phyloP scores from a whole-genome alignment of 2,113 vertebrate species.

The Eira barbara region DNA sequence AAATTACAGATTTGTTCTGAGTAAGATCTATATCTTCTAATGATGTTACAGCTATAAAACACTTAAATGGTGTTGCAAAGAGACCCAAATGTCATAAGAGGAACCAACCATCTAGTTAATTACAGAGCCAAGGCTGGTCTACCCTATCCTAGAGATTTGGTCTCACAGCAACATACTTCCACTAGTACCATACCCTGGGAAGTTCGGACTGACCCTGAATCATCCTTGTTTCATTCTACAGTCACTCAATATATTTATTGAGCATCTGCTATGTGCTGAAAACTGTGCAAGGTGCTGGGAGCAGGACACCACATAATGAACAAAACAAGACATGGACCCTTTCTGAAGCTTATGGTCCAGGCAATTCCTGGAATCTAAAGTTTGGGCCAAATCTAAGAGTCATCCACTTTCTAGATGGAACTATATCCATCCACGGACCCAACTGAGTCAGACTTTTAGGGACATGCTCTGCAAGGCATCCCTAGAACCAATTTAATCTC shows the following conservation, averaged over 20 bases:
- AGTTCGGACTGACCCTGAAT: not conserved
- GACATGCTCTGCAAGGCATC: not conserved
- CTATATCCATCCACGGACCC: not conserved
- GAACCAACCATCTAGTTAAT: not conserved
- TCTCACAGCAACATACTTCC: not conserved
- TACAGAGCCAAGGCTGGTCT: not conserved
- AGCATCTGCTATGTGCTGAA: not conserved
- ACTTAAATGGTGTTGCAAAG: not conserved
- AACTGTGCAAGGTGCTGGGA: not conserved
- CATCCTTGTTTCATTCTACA: not conserved
- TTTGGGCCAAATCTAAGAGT: not conserved
- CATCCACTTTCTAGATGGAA: not conserved
- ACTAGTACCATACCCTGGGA: not conserved
- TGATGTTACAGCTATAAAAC: not conserved
- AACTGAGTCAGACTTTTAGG: not conserved
- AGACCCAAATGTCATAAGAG: not conserved
- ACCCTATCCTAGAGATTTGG: not conserved
- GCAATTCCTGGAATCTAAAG: not conserved
- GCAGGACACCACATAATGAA: not conserved
- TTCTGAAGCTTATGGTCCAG: not conserved
- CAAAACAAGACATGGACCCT: not conserved
- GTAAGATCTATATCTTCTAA: not conserved
- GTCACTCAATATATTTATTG: not conserved
- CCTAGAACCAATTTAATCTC: not conserved
- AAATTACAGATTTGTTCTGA: not conserved